These are phyloP conservation scores for Hydrocynus forskahlii DNA, from an alignment of 2,797 vertebrate species.

Conservation along the genomic window DNA sequence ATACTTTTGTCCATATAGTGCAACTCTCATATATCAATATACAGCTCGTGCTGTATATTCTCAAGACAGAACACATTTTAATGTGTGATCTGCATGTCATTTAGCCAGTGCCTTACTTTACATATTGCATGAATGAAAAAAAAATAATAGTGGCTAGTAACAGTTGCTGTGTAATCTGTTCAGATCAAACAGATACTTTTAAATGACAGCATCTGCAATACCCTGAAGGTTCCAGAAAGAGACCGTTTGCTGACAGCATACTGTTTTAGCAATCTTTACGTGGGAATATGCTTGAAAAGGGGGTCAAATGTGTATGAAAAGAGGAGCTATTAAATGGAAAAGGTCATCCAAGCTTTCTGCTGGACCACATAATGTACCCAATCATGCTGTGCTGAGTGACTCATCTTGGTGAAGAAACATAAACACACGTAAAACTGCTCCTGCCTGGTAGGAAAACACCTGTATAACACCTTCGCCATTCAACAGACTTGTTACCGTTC, in stretches of 20 bases:
- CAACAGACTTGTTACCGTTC: not conserved
- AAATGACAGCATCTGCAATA: not conserved
- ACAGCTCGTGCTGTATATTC: too few species aligned
- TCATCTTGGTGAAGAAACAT: conserved; percentile 6
- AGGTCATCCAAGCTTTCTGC: conserved; percentile 1
- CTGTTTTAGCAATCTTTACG: not conserved
- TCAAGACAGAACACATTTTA: too few species aligned
- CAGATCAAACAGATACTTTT: too few species aligned
- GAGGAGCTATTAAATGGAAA: not conserved
- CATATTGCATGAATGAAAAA: too few species aligned
- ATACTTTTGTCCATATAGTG: too few species aligned
- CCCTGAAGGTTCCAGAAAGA: not conserved
- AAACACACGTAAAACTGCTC: not conserved
- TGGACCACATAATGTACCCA: conserved; percentile 6
- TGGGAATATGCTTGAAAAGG: not conserved
- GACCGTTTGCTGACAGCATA: not conserved
- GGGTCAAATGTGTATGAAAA: not conserved
- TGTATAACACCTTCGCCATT: not conserved
- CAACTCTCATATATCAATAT: too few species aligned
- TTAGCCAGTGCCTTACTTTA: too few species aligned
- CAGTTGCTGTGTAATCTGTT: too few species aligned
- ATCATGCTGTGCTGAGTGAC: not conserved
- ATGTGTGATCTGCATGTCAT: too few species aligned
- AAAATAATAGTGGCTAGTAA: too few species aligned
- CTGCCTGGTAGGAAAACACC: conserved; percentile 4